Percentiles rank a stretch among this genome's conserved stretches.
Conservation (phyloP, 2,888 invertebrate species). For the Corythucha ciliata region DNA sequence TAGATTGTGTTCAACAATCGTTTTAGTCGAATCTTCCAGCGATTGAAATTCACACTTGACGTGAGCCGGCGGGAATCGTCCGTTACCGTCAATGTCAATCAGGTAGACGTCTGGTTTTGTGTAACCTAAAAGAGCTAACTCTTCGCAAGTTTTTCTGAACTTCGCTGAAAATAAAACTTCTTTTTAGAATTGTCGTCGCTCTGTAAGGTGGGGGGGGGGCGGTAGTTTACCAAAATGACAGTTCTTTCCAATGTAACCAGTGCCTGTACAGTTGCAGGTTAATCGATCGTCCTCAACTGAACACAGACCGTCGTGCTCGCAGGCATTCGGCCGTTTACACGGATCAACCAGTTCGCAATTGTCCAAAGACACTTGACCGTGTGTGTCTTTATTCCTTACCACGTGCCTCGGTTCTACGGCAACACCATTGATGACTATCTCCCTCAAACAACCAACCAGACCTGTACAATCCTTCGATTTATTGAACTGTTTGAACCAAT, state of each 20-base stretch:
- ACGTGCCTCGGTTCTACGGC: constrained; percentile 71
- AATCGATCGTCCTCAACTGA: constrained; percentile 79
- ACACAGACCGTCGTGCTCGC: constrained; percentile 86
- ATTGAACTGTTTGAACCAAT: too few relatives aligned
- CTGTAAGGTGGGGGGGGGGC: too few relatives aligned
- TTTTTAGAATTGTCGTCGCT: too few relatives aligned
- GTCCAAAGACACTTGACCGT: constrained; percentile 81
- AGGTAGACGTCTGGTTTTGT: constrained; percentile 83
- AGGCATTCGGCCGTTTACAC: constrained; percentile 78
- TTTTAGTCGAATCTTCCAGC: constrained; percentile 74
- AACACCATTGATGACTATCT: constrained; percentile 73
- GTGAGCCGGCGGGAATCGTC: constrained; percentile 80
- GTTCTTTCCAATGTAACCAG: constrained; percentile 86
- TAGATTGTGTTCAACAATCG: constrained; percentile 82
- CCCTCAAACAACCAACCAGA: constrained; percentile 83
- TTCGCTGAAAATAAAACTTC: constrained; percentile 53
- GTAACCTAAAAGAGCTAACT: constrained; percentile 76
- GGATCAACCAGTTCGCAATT: constrained; percentile 85
- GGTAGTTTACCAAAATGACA: constrained; percentile 80
- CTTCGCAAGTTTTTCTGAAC: constrained; percentile 85
- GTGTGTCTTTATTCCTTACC: constrained; percentile 70
- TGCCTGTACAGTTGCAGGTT: constrained; percentile 80
- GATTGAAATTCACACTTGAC: constrained; percentile 88
- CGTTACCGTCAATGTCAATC: constrained; percentile 90
- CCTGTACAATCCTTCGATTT: constrained; percentile 50